phyloP scores from a whole-genome alignment of 2,113 vertebrate genomes.

The Apteryx mantelli region DNA sequence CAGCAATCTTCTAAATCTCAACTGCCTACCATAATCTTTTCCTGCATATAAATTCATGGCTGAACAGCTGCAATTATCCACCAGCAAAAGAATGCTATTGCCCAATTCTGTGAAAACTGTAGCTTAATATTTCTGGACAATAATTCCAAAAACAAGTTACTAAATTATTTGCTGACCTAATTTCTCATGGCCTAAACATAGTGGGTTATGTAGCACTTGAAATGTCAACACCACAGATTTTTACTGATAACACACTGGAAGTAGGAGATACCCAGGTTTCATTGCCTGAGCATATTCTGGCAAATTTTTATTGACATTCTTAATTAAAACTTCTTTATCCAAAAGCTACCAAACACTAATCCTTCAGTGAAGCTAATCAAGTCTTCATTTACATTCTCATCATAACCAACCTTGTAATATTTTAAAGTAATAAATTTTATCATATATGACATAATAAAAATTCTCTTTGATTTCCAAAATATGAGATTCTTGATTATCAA shows the following conservation, averaged over 20 bases:
- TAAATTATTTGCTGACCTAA: neutral
- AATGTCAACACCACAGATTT: neutral
- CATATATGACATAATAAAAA: no score
- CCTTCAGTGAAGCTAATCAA: no score
- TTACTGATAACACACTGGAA: neutral
- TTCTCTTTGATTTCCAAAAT: no score
- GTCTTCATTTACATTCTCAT: no score
- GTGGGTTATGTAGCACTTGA: neutral
- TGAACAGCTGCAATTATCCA: neutral
- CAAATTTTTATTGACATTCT: no score
- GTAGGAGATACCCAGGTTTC: no score
- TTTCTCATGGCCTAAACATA: neutral
- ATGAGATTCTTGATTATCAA: no score
- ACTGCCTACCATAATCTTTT: neutral
- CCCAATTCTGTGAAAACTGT: neutral
- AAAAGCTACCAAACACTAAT: no score
- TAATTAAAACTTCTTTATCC: no score
- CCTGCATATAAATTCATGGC: neutral
- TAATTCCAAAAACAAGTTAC: neutral
- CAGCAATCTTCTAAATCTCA: neutral
- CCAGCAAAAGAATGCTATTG: neutral
- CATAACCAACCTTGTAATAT: no score
- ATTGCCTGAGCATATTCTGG: no score
- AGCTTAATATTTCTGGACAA: neutral
- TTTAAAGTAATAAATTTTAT: no score